phyloP scores from a whole-genome alignment of 1,140 invertebrate genomes.

The Neodiprion fabricii region DNA sequence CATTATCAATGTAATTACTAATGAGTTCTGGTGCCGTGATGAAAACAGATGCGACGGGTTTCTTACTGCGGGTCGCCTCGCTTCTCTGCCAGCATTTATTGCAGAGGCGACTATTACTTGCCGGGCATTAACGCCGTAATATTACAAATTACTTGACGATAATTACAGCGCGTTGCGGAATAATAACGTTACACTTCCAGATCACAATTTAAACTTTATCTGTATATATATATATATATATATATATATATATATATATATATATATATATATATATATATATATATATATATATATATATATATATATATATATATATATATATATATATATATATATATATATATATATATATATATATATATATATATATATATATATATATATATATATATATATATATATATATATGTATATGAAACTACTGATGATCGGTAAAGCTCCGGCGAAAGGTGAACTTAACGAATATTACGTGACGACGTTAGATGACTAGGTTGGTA shows the following conservation, averaged over 20 bases:
- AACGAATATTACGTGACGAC: background rate
- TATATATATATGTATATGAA: background rate
- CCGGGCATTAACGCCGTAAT: background rate
- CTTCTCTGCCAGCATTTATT: background rate
- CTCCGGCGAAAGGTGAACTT: background rate
- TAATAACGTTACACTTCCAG: background rate
- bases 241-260: background rate
- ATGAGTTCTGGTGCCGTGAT: background rate
- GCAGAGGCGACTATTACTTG: background rate
- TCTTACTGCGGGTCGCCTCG: background rate
- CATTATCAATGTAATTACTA: constrained; percentile 1
- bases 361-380: background rate
- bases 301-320: background rate
- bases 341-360: background rate
- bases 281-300: background rate
- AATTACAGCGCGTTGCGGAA: background rate
- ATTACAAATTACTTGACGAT: background rate
- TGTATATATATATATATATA: background rate
- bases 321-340: background rate
- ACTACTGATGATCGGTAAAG: background rate
- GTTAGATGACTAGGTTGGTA: too few species aligned
- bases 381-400: background rate
- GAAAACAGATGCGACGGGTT: background rate
- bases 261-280: background rate
- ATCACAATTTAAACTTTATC: background rate